phyloP scores from a whole-genome alignment of 1,140 invertebrate species.

The Sinella curviseta region DNA sequence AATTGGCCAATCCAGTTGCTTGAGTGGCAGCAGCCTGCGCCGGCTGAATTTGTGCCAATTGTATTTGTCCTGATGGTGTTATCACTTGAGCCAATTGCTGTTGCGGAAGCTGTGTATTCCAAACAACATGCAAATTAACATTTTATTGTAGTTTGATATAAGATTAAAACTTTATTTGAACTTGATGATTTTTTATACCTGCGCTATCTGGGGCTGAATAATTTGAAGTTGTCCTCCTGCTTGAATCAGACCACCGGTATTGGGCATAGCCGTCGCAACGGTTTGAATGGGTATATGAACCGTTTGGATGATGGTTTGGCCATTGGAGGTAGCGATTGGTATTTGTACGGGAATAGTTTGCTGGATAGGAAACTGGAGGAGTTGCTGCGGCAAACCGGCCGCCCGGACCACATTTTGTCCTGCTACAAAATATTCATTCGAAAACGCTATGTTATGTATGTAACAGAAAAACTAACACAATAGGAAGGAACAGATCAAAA shows the following conservation, averaged over 20 bases:
- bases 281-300: conserved; percentile 82
- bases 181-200: no score
- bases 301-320: conserved; percentile 90
- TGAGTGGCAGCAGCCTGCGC: conserved; percentile 51
- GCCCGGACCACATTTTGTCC: conserved; percentile 75
- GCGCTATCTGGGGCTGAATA: conserved; percentile 63
- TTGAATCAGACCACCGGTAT: conserved; percentile 56
- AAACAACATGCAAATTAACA: conserved; percentile 27
- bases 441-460: neutral
- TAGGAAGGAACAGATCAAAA: no score
- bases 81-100: conserved; percentile 80
- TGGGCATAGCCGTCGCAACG: conserved; percentile 62
- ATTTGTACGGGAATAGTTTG: conserved; percentile 89
- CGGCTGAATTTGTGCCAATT: conserved; percentile 60
- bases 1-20: conserved; percentile 40
- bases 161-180: no score
- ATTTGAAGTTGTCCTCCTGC: conserved; percentile 66
- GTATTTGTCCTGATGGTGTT: conserved; percentile 81
- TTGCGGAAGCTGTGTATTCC: conserved; percentile 57
- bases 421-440: neutral
- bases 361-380: conserved; percentile 76
- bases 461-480: neutral
- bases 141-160: no score
- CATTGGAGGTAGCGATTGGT: conserved; percentile 82
- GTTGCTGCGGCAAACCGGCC: conserved; percentile 58